phyloP scores from a whole-genome alignment of 1,140 invertebrate genomes.

The Steinernema khuongi region DNA sequence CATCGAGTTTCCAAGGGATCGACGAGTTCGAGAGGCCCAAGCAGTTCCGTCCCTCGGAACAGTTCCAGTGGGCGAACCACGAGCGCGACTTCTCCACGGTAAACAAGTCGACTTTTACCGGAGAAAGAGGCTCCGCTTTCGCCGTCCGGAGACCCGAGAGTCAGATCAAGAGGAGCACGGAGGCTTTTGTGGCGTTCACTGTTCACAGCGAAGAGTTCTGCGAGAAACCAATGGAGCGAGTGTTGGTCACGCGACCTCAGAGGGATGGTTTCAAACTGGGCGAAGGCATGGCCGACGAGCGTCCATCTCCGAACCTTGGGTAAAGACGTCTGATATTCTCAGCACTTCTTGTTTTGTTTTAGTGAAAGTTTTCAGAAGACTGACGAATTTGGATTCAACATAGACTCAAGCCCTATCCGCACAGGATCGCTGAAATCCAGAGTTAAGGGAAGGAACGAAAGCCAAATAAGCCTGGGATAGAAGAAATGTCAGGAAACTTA shows the following conservation, averaged over 20 bases:
- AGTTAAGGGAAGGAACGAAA: too few relatives aligned
- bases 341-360: too few relatives aligned
- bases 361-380: too few relatives aligned
- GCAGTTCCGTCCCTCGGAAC: not conserved
- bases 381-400: too few relatives aligned
- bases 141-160: not conserved
- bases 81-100: not conserved
- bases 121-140: not conserved
- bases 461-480: too few relatives aligned
- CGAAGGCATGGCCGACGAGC: too few relatives aligned
- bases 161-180: not conserved
- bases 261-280: too few relatives aligned
- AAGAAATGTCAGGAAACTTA: too few relatives aligned
- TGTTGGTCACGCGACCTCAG: not conserved
- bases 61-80: not conserved
- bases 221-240: not conserved
- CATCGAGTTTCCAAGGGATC: not conserved
- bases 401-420: too few relatives aligned
- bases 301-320: too few relatives aligned
- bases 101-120: not conserved
- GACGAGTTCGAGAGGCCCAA: not conserved
- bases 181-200: not conserved
- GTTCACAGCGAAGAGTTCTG: not conserved
- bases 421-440: too few relatives aligned
- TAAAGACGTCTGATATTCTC: too few relatives aligned